Conservation (phyloP, 2,113 vertebrate genomes). For the Dasyurus viverrinus region DNA sequence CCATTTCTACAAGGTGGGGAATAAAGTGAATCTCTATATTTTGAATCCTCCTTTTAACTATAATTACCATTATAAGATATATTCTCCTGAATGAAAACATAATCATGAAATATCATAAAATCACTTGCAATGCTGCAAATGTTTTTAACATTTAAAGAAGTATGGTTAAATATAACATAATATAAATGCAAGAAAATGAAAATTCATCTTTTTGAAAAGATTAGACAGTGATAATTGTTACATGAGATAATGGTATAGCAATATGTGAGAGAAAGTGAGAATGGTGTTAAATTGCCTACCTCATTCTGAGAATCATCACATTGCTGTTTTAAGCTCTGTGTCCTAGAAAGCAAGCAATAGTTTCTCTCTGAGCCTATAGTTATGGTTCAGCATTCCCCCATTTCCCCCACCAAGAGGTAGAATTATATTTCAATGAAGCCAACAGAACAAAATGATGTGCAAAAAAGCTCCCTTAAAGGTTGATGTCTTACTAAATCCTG, state of each 20-base stretch:
- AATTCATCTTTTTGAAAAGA: slow-evolving; percentile 1
- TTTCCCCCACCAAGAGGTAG: neutral
- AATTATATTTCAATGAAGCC: neutral
- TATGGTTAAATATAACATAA: neutral
- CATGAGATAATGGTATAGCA: neutral
- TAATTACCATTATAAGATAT: neutral
- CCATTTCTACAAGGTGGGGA: neutral
- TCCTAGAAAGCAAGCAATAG: neutral
- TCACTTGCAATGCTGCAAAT: neutral
- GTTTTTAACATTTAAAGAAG: slow-evolving; percentile 20
- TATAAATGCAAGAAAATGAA: slow-evolving; percentile 38
- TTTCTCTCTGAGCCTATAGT: neutral
- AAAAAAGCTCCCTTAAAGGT: slow-evolving; percentile 1
- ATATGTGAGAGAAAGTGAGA: slow-evolving; percentile 10
- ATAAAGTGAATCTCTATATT: neutral
- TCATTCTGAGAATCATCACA: neutral
- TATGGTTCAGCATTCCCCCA: neutral
- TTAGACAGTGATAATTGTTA: neutral
- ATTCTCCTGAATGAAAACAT: neutral
- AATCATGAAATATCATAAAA: neutral
- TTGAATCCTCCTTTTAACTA: neutral
- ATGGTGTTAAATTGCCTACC: slow-evolving; percentile 14
- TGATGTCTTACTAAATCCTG: neutral
- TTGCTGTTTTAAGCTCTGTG: slow-evolving; percentile 31
- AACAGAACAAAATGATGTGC: neutral